Percentiles rank a stretch among this genome's conserved stretches.
Evolutionary conservation across 2,797 vertebrate species (phyloP).

Genomic region (Chaunax sp.): DNA sequence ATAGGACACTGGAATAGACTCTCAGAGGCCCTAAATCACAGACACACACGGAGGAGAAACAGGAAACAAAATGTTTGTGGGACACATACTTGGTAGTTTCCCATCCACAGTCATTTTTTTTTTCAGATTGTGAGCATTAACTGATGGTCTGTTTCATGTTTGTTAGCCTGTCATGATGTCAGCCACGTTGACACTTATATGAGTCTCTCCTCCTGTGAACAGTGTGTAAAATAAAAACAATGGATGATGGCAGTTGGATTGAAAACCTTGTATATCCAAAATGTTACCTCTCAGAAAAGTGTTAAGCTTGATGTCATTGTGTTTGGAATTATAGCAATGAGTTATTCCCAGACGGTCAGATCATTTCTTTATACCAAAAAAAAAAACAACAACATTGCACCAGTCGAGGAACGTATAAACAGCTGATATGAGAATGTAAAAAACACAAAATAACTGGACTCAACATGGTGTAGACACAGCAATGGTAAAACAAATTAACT

Average conservation of each 20-base stretch:
- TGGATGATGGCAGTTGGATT: conserved; percentile 19
- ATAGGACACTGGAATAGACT: conserved; percentile 90
- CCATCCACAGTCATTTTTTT: conserved; percentile 30
- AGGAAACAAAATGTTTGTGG: conserved; percentile 51
- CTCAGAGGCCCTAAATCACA: conserved; percentile 59
- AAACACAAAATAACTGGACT: conserved; percentile 27
- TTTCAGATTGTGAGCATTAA: conserved; percentile 22
- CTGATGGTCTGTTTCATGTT: conserved; percentile 7
- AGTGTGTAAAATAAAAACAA: conserved; percentile 14
- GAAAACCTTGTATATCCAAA: conserved; percentile 34
- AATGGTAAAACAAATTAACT: conserved; percentile 33
- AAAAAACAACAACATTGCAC: conserved; percentile 20
- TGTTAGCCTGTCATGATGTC: conserved; percentile 35
- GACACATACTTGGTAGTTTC: conserved; percentile 43
- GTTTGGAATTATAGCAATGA: conserved; percentile 35
- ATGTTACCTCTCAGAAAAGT: conserved; percentile 28
- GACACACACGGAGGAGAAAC: conserved; percentile 47
- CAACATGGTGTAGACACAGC: conserved; percentile 38
- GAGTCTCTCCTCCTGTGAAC: conserved; percentile 14
- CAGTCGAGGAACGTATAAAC: conserved; percentile 26
- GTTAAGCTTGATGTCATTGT: conserved; percentile 8
- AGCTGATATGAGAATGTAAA: conserved; percentile 48
- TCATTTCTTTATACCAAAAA: conserved; percentile 8
- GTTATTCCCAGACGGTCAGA: conserved; percentile 13
- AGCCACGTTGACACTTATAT: conserved; percentile 19